A percentile compares a stretch with the other conserved stretches of the same genome.
phyloP scores from a whole-genome alignment of 2,888 invertebrate species.

The Sphaeridia pumilis region DNA sequence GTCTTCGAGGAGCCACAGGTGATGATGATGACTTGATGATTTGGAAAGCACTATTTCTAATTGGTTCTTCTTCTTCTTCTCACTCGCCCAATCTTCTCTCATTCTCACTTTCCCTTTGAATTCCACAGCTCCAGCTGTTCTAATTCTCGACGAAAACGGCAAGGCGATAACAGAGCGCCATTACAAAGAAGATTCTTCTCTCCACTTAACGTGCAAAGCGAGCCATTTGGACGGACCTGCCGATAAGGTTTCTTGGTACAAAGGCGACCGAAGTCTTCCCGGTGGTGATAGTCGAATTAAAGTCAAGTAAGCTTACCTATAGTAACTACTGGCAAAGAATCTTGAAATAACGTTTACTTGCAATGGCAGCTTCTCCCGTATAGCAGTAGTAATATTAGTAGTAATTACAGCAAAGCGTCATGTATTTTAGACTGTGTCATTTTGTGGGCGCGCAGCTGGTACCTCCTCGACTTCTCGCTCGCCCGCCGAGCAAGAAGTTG shows the following conservation, averaged over 20 bases:
- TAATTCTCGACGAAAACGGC: slow-evolving; percentile 50
- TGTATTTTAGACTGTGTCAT: not conserved
- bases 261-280: slow-evolving; percentile 30
- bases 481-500: not conserved
- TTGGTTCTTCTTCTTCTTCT: too few species aligned
- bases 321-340: too few species aligned
- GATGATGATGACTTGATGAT: too few species aligned
- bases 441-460: too few species aligned
- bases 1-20: too few species aligned
- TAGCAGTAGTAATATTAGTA: too few species aligned
- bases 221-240: slow-evolving; percentile 23
- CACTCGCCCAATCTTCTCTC: too few species aligned
- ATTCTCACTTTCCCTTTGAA: too few species aligned
- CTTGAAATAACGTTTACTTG: not conserved
- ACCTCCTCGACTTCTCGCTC: not conserved
- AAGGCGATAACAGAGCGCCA: slow-evolving; percentile 48
- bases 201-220: slow-evolving; percentile 32
- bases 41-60: too few species aligned
- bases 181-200: slow-evolving; percentile 41
- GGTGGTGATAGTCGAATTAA: slow-evolving; percentile 35
- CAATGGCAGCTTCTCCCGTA: not conserved
- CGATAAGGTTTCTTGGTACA: slow-evolving; percentile 29
- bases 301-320: slow-evolving; percentile 33
- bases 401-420: not conserved
- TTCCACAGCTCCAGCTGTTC: slow-evolving; percentile 48